Evolutionary conservation across 2,113 vertebrate species (phyloP).

Genomic region (Apaloderma vittatum): DNA sequence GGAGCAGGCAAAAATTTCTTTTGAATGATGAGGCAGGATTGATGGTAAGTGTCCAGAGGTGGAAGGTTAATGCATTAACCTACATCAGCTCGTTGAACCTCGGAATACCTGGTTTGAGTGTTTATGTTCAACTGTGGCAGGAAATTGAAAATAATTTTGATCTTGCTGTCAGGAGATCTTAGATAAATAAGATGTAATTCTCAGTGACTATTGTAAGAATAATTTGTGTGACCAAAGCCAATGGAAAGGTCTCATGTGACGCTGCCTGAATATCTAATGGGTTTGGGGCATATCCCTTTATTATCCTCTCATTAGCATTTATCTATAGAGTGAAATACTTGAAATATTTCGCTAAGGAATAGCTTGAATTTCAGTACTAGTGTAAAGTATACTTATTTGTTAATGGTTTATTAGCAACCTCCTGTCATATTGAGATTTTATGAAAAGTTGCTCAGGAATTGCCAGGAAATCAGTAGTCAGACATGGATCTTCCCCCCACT

Average conservation of each 20-base stretch:
- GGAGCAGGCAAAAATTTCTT: background rate
- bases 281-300: background rate
- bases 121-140: background rate
- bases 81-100: background rate
- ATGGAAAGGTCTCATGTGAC: background rate
- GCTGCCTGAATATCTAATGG: background rate
- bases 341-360: background rate
- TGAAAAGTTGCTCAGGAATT: background rate
- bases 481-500: fast-evolving
- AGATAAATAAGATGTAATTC: background rate
- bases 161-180: background rate
- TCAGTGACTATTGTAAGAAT: background rate
- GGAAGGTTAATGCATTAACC: background rate
- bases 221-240: background rate
- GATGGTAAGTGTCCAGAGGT: background rate
- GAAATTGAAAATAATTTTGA: background rate
- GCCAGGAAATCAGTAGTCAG: background rate
- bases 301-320: background rate
- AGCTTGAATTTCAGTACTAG: background rate
- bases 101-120: background rate
- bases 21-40: background rate
- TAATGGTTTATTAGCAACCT: background rate
- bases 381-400: background rate
- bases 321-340: background rate
- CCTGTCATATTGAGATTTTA: background rate